Conservation (phyloP, 2,113 vertebrate genomes). For the Probosciger aterrimus region DNA sequence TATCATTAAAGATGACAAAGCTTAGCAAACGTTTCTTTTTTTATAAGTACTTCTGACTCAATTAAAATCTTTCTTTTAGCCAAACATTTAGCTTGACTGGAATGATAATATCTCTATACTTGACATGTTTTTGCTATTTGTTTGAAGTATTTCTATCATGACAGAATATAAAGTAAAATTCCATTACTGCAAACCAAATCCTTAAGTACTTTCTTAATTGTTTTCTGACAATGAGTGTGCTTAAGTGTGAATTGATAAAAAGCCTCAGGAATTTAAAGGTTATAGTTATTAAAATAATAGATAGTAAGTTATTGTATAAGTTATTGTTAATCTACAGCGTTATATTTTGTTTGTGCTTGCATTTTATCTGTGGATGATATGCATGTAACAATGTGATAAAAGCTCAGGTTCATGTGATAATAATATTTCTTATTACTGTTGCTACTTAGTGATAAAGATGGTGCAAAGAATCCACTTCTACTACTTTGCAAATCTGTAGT, state of each 20-base stretch:
- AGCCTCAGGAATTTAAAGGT: not conserved
- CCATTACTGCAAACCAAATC: not conserved
- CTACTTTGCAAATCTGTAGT: not conserved
- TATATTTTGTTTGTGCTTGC: not conserved
- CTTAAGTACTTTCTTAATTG: not conserved
- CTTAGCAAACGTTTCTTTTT: not conserved
- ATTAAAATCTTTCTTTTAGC: not conserved
- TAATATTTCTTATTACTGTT: not conserved
- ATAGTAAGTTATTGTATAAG: not conserved
- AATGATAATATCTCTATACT: not conserved
- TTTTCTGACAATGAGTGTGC: not conserved
- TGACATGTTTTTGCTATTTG: not conserved
- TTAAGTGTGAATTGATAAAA: not conserved
- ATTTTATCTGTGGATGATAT: not conserved
- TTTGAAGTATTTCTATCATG: not conserved
- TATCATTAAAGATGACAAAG: not conserved
- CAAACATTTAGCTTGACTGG: not conserved
- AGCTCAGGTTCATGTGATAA: not conserved
- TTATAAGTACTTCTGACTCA: not conserved
- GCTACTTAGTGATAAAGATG: not conserved
- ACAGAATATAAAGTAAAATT: not conserved
- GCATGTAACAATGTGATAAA: not conserved
- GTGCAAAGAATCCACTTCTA: not conserved
- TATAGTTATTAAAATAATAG: not conserved
- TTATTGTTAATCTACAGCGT: not conserved